These are phyloP conservation scores for Metopolophium dirhodum DNA, from an alignment of 1,140 invertebrate species.

Conservation along the genomic window DNA sequence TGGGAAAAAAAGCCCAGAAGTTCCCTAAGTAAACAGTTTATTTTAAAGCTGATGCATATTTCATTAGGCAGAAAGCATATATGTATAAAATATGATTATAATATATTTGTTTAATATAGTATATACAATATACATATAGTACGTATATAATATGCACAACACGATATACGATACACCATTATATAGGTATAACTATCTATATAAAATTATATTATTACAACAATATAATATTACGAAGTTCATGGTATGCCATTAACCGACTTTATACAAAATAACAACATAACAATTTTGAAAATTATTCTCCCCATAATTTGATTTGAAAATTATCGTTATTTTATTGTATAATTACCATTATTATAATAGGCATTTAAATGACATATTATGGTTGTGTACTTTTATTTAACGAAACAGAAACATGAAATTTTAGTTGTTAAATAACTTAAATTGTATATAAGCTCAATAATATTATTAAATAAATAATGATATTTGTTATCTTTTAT, in stretches of 20 bases:
- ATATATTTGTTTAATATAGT: not conserved
- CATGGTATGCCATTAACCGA: not conserved
- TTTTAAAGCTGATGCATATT: conserved; percentile 12
- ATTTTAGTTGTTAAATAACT: not conserved
- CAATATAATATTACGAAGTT: not conserved
- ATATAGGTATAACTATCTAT: not conserved
- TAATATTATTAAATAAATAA: not conserved
- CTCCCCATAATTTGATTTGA: not conserved
- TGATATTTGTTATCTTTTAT: not conserved
- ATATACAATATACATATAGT: no score
- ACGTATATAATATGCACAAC: not conserved
- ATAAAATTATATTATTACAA: not conserved
- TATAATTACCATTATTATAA: not conserved
- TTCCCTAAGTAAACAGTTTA: not conserved
- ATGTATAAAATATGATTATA: not conserved
- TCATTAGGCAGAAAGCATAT: not conserved
- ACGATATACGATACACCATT: not conserved
- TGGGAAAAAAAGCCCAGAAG: not conserved
- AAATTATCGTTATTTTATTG: not conserved
- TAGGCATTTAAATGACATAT: not conserved
- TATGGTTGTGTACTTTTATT: not conserved
- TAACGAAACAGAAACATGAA: not conserved
- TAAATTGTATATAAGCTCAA: not conserved
- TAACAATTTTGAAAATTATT: not conserved
- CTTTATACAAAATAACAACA: not conserved